These are phyloP conservation scores for Liasis olivaceus DNA, from an alignment of 2,797 vertebrate genomes.

Conservation along the genomic window DNA sequence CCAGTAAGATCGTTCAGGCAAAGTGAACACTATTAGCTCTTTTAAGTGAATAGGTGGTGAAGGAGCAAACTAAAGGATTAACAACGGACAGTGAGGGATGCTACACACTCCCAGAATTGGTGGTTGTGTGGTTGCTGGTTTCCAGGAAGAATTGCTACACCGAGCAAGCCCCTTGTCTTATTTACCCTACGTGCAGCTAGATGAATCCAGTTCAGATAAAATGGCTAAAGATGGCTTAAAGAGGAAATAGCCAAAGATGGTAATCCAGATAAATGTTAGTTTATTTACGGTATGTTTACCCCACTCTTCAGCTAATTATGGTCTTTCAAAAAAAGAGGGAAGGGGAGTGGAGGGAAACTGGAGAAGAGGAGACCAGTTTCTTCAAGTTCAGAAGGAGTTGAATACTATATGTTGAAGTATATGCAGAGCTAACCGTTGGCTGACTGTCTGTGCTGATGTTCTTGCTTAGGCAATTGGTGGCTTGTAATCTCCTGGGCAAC, in stretches of 20 bases:
- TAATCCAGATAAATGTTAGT: too few species aligned
- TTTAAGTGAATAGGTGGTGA: slow-evolving; percentile 68
- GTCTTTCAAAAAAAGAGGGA: too few species aligned
- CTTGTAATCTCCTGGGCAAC: not conserved
- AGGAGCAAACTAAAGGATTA: slow-evolving; percentile 72
- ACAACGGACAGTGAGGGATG: slow-evolving; percentile 45
- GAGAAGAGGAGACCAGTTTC: too few species aligned
- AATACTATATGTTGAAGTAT: too few species aligned
- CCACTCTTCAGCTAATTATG: too few species aligned
- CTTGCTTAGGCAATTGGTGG: not conserved
- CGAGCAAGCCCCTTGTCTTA: too few species aligned
- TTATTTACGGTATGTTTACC: too few species aligned
- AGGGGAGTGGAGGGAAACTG: too few species aligned
- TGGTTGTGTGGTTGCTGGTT: slow-evolving; percentile 45
- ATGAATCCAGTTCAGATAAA: not conserved
- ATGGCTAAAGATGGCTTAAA: accelerated
- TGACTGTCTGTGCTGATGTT: not conserved
- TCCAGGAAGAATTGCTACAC: slow-evolving; percentile 63
- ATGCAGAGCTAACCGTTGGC: not conserved
- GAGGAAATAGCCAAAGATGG: too few species aligned
- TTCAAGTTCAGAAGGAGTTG: too few species aligned
- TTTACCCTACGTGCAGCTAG: not conserved
- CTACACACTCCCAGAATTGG: slow-evolving; percentile 35
- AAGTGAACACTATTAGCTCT: slow-evolving; percentile 67
- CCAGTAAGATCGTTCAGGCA: slow-evolving; percentile 63